Base-by-base conservation (phyloP, 1,140 invertebrate species). In the Heliconius congener region DNA sequence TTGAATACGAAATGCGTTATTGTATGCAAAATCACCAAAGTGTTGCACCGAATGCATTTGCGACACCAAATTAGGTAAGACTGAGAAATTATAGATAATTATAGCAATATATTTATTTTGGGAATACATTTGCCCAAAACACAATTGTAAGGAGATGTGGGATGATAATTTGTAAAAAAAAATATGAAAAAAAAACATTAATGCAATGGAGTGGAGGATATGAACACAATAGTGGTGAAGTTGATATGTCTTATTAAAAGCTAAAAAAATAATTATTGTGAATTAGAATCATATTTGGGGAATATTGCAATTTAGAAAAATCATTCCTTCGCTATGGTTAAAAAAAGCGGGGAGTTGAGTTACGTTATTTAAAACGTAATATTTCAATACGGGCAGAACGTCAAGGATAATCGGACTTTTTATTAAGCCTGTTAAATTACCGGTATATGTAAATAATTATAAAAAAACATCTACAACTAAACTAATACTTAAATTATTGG, bases 11-110 rank as follows among this genome's bases (percentile, higher is more conserved):
- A 81, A 81, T 72, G 72, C 30, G 79, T 81, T 75, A 81, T 81
- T 81, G 79, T 81, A 81, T 81, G 79, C 79, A 77, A 81, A 81
- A 77, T 50, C 79, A 81, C 75, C 66, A 57, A 74, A 76, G 73
- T 71, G 78, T 80, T 75, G 60, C 60, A 66, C 60, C 60, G 23
- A 66, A 27, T 66, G 60, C 60, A 27, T 66, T 66, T 16, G 74
- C 74, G 57, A 11, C 60, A 66, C 60, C 60, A 66, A 66, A 66
- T 66, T 66, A 66, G 60, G 60, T 3, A 66, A 66, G 60, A 8
- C 23, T 66, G 60, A 66, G 60, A 66, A 66, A 66, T 66, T 66
- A 66, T 66, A 66, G 60, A 27, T 66, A 66, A 66, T 66, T 66
- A 66, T 66, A 30, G 60, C 23, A 66, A 66, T 66, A 66, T 16